Evolutionary conservation across 2,113 vertebrate genomes (phyloP), one percentile per base, ranked within the genome.

Genomic region (Bufo gargarizans): DNA sequence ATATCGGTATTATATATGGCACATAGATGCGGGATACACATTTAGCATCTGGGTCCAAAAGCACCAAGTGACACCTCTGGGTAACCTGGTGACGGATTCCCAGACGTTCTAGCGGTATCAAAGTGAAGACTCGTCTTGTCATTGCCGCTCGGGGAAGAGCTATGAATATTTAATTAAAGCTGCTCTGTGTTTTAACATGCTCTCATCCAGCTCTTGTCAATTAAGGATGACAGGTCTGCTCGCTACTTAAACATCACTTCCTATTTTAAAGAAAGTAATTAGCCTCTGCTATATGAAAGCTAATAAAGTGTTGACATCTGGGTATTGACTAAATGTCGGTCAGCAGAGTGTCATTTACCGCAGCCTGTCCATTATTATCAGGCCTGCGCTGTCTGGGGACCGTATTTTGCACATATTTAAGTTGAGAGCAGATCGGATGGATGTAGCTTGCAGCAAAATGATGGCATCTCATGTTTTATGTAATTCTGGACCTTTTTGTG

Each of bases 261-360:
- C 72, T 76, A 76, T 76, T 76, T 76, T 76, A 76, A 76, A 76
- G 72, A 76, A 76, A 76, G 72, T 50, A 76, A 76, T 76, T 76
- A 76, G 50, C 72, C 72, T 76, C 47, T 17, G 8, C 49, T 76
- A 76, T 76, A 76, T 76, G 72, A 76, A 76, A 76, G 72, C 72
- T 76, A 76, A 76, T 76, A 76, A 76, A 76, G 72, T 76, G 72
- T 76, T 76, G 72, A 76, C 72, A 50, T 50, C 8, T 11, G 72
- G 47, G 43, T 76, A 76, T 76, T 76, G 72, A 76, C 72, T 76
- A 76, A 76, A 49, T 76, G 72, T 76, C 72, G 72, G 72, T 76
- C 67, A 71, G 67, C 33, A 13, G 33, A 67, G 65, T 65, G 63
- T 67, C 71, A 76, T 76, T 76, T 76, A 50, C 72, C 20, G 47